These are phyloP conservation scores for Hylyphantes graminicola DNA, from an alignment of 1,140 invertebrate species.

Conservation along the genomic window DNA sequence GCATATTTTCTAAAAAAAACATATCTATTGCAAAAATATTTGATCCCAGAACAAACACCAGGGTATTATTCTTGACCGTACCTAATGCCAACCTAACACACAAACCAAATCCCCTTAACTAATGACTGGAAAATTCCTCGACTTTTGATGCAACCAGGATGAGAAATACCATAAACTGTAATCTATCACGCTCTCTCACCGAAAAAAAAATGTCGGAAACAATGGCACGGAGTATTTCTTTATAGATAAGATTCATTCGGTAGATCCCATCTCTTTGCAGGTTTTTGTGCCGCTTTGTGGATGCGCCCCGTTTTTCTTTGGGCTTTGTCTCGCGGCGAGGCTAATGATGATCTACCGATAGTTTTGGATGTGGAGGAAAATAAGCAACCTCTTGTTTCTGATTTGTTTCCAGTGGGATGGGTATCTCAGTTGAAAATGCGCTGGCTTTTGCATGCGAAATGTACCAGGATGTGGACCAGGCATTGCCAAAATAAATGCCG, in stretches of 20 bases:
- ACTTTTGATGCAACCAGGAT: slow-evolving; percentile 12
- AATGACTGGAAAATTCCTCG: slow-evolving; percentile 15
- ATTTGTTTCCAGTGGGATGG: too few relatives aligned
- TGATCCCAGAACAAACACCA: too few relatives aligned
- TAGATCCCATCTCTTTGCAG: slow-evolving; percentile 30
- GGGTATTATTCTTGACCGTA: too few relatives aligned
- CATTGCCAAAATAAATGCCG: too few relatives aligned
- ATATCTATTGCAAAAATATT: too few relatives aligned
- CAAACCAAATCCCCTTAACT: not conserved
- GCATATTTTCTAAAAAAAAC: too few relatives aligned
- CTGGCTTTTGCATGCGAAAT: too few relatives aligned
- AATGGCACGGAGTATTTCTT: slow-evolving; percentile 43
- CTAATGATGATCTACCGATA: slow-evolving; percentile 59
- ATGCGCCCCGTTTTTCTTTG: slow-evolving; percentile 6
- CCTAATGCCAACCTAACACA: not conserved
- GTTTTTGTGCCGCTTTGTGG: slow-evolving; percentile 6
- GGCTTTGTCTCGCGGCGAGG: slow-evolving; percentile 31
- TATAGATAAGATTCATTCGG: slow-evolving; percentile 46
- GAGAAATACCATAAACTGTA: slow-evolving; percentile 24
- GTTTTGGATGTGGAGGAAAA: slow-evolving; percentile 10
- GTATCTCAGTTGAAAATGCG: too few relatives aligned
- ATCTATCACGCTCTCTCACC: slow-evolving; percentile 42
- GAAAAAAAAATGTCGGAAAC: slow-evolving; percentile 13
- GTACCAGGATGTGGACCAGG: too few relatives aligned
- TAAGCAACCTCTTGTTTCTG: too few relatives aligned